Percentiles rank a stretch among this genome's conserved stretches.
phyloP scores from a whole-genome alignment of 1,140 invertebrate species.

The Vanessa tameamea region DNA sequence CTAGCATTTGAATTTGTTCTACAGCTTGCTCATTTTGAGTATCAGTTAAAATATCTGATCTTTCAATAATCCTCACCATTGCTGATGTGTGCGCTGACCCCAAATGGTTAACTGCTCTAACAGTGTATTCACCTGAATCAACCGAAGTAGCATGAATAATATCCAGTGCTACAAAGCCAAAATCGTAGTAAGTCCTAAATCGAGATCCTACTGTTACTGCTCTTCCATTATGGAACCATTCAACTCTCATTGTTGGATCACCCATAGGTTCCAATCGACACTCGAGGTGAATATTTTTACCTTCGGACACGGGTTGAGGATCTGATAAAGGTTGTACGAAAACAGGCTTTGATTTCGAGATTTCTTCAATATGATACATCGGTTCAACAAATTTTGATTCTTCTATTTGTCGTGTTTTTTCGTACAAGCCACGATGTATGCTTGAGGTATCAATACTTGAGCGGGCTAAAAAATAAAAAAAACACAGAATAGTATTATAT shows the following conservation, averaged over 20 bases:
- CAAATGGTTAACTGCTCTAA: constrained; percentile 93
- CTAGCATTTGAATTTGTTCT: constrained; percentile 96
- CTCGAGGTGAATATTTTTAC: constrained; percentile 94
- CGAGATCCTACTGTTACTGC: constrained; percentile 93
- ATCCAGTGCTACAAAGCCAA: constrained; percentile 95
- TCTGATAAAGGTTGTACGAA: constrained; percentile 92
- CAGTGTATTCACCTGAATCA: constrained; percentile 97
- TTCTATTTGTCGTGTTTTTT: constrained; percentile 94
- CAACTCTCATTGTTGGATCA: constrained; percentile 96
- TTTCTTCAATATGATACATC: constrained; percentile 94
- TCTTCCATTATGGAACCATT: constrained; percentile 96
- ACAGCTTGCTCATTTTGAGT: constrained; percentile 97
- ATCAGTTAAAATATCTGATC: constrained; percentile 94
- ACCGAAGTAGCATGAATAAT: constrained; percentile 92
- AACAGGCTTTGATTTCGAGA: constrained; percentile 95
- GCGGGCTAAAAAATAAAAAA: constrained; percentile 84
- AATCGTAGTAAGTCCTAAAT: constrained; percentile 97
- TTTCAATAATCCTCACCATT: constrained; percentile 91
- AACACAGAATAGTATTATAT: constrained; percentile 11
- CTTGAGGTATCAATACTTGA: constrained; percentile 93
- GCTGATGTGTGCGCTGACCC: constrained; percentile 95
- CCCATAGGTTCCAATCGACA: constrained; percentile 95
- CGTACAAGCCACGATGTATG: constrained; percentile 91
- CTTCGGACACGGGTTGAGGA: constrained; percentile 91
- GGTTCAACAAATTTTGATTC: constrained; percentile 92